phyloP scores from a whole-genome alignment of 2,797 vertebrate genomes.

The Pogoniulus pusillus region DNA sequence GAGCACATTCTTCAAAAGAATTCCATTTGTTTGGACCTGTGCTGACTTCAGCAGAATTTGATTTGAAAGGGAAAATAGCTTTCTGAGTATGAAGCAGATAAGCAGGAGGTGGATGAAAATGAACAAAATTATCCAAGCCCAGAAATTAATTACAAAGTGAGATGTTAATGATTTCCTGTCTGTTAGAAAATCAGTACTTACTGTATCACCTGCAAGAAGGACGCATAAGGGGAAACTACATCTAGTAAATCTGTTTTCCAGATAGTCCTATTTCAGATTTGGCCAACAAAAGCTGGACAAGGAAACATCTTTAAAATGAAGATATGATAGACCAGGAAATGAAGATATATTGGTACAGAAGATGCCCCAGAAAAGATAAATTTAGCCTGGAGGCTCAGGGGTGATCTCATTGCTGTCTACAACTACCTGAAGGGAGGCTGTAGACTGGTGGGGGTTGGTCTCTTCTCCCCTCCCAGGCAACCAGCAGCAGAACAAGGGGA shows the following conservation, averaged over 20 bases:
- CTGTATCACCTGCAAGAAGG: constrained; percentile 10
- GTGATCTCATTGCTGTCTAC: no score
- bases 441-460: no score
- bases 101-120: constrained; percentile 25
- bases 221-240: background rate
- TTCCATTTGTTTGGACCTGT: background rate
- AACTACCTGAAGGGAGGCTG: no score
- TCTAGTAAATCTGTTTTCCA: background rate
- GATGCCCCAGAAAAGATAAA: no score
- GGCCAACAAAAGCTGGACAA: no score
- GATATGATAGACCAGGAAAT: no score
- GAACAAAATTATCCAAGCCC: constrained; percentile 29
- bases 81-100: constrained; percentile 5
- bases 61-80: constrained; percentile 35
- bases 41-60: background rate
- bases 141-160: constrained; percentile 38
- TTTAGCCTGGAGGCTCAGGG: no score
- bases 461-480: no score
- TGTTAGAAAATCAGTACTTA: constrained; percentile 4
- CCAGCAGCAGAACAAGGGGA: no score
- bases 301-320: no score
- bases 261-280: background rate
- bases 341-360: no score
- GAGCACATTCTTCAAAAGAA: background rate
- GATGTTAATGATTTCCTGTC: constrained; percentile 8